A percentile compares a stretch with the other conserved stretches of the same genome.
Evolutionary conservation across 1,140 invertebrate genomes (phyloP).

Genomic region (Halyomorpha halys): DNA sequence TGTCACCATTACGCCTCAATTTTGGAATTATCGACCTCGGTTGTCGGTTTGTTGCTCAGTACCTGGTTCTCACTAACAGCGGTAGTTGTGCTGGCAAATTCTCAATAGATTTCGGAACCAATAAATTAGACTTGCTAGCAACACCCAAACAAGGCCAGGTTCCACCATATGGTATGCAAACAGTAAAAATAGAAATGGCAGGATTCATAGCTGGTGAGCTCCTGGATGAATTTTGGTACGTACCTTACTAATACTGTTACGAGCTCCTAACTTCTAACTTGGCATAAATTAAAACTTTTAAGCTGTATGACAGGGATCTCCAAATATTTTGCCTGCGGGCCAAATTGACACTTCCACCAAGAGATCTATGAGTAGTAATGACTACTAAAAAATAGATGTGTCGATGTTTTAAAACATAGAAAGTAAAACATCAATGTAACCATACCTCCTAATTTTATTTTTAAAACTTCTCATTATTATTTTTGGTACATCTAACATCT

Average conservation of each 20-base stretch:
- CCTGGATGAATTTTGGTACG: slow-evolving; percentile 34
- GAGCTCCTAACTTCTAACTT: too few relatives aligned
- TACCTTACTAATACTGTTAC: not conserved
- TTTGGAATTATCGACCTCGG: slow-evolving; percentile 35
- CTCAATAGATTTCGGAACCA: slow-evolving; percentile 33
- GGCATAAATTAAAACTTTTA: too few relatives aligned
- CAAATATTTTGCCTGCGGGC: too few relatives aligned
- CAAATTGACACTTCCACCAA: too few relatives aligned
- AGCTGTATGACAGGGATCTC: too few relatives aligned
- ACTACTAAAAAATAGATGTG: too few relatives aligned
- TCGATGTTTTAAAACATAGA: too few relatives aligned
- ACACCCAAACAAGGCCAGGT: slow-evolving; percentile 33
- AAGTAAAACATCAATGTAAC: too few relatives aligned
- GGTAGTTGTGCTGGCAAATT: slow-evolving; percentile 34
- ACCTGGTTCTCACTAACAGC: slow-evolving; percentile 32
- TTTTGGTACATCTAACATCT: too few relatives aligned
- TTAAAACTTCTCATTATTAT: too few relatives aligned
- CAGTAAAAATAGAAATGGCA: slow-evolving; percentile 32
- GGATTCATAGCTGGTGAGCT: slow-evolving; percentile 32
- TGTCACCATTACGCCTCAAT: slow-evolving; percentile 32
- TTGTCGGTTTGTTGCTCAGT: slow-evolving; percentile 29
- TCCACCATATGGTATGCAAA: slow-evolving; percentile 26
- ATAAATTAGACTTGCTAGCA: slow-evolving; percentile 32
- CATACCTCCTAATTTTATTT: too few relatives aligned
- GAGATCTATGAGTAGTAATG: too few relatives aligned